Evolutionary conservation across 2,888 invertebrate genomes (phyloP).

Genomic region (Agriopis marginaria): DNA sequence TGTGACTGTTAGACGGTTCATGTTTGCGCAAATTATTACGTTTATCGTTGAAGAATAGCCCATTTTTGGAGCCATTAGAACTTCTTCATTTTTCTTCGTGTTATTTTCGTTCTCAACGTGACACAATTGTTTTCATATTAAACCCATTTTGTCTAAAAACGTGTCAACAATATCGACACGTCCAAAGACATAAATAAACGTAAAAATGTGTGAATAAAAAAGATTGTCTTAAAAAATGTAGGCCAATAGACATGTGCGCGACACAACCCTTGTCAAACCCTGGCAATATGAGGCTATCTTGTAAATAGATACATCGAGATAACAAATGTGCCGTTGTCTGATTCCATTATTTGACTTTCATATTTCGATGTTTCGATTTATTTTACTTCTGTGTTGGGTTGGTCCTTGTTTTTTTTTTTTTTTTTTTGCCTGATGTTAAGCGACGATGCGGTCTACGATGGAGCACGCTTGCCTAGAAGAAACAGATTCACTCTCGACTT

Average conservation of each 20-base stretch:
- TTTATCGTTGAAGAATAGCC: no score
- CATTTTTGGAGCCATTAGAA: no score
- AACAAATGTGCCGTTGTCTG: conserved; percentile 32
- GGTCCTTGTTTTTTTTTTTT: no score
- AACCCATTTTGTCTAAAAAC: not conserved
- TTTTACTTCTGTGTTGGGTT: conserved; percentile 1
- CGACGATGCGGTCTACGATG: no score
- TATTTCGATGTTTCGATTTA: conserved; percentile 22
- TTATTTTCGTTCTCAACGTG: no score
- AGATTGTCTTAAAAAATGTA: conserved; percentile 30
- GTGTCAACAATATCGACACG: conserved; percentile 3
- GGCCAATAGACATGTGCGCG: conserved; percentile 53
- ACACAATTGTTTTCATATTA: no score
- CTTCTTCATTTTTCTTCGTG: no score
- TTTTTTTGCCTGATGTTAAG: no score
- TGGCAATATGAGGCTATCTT: conserved; percentile 64
- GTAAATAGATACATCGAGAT: conserved; percentile 54
- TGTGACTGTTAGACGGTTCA: no score
- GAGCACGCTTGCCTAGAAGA: no score
- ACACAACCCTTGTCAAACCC: conserved; percentile 72
- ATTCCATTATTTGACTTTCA: conserved; percentile 39
- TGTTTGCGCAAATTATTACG: no score
- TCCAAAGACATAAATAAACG: conserved; percentile 44
- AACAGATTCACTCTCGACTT: no score
- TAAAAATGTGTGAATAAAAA: conserved; percentile 26